Evolutionary conservation across 2,113 vertebrate genomes (phyloP), one percentile per base, ranked within the genome.

Genomic region (Indicator indicator): DNA sequence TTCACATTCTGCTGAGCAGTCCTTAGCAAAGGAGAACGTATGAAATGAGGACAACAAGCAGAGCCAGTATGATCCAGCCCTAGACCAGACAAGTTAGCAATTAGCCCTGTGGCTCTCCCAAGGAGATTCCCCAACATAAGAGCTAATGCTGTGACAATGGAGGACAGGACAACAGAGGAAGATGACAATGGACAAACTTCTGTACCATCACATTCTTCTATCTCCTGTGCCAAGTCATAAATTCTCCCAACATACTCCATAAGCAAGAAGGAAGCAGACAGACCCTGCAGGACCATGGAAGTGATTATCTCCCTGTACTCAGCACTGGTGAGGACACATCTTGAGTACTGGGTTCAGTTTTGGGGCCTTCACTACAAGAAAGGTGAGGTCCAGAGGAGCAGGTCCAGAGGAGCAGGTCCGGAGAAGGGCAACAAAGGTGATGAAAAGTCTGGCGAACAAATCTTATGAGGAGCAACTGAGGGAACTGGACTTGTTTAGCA

Each of bases 151-250:
- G 32, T 50, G n/a, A 73, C 10, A 32, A n/a, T 5, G 19, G 20
- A 77, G 36, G 28, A 58, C 14, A 72, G 11, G 24, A 38, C n/a
- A 67, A 64, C 3, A 3, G 19, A 67, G 16, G 12, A 72, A 27
- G 15, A 81, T 0, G 4, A 16, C n/a, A 46, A 9, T 0, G 6
- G 8, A 62, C 20, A 46, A 83, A 62, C 1, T 7, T 85, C 23
- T 63, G 27, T 23, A 63, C 24, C 4, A 48, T 19, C 5, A 32
- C 4, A 28, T 30, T n/a, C 17, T 27, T 81, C 64, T 23, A 19
- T 44, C 1, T 0, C 21, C 28, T 33, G 4, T 64, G 18, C 12
- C 32, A 54, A 42, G 21, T 44, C 28, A 15, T 36, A 16, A 64
- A 33, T 72, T 86, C 18, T 78, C 65, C 33, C 28, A 16, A 64